A percentile compares a stretch with the other conserved stretches of the same genome.
Evolutionary conservation across 2,797 vertebrate species (phyloP).

Genomic region (Graptemys geographica): DNA sequence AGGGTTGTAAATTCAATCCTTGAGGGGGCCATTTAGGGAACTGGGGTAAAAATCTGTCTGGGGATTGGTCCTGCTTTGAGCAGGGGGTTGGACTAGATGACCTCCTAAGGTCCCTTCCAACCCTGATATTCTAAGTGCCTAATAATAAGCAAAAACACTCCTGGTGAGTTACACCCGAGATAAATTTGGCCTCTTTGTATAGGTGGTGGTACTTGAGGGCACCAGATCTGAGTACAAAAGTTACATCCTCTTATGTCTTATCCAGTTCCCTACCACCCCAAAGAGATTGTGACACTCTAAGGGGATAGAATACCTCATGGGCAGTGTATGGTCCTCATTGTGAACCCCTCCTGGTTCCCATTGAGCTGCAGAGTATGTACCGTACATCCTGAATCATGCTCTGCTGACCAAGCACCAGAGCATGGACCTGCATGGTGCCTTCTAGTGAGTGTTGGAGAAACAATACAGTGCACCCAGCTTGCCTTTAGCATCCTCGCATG

Average conservation of each 20-base stretch:
- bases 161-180: neutral
- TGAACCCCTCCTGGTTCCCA: neutral
- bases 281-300: neutral
- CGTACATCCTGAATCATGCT: neutral
- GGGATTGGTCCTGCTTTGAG: no score
- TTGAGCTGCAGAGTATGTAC: neutral
- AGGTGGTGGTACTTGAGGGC: neutral
- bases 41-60: no score
- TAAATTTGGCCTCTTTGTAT: neutral
- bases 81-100: no score
- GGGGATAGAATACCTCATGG: neutral
- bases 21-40: no score
- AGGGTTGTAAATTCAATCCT: no score
- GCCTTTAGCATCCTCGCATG: rapidly evolving
- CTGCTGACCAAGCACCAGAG: neutral
- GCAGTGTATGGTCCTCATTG: neutral
- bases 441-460: neutral
- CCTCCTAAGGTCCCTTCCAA: no score
- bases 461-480: neutral
- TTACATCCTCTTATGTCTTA: neutral
- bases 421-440: neutral
- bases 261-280: neutral
- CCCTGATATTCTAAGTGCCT: neutral
- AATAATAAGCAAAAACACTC: neutral
- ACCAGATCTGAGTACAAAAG: neutral